Conservation (phyloP, 2,797 vertebrate genomes). For the Neosalanx taihuensis region DNA sequence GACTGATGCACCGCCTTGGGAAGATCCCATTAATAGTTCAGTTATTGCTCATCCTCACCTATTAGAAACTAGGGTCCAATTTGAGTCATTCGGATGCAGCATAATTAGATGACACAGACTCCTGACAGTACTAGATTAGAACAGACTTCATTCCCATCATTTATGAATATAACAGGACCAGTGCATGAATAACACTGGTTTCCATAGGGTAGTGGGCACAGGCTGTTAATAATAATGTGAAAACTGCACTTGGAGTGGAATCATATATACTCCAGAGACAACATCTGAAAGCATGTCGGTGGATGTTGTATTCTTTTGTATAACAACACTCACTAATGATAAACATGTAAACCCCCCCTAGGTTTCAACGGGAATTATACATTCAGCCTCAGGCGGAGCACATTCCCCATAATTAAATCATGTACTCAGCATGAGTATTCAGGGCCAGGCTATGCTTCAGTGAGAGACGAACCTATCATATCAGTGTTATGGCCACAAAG, state of each 20-base stretch:
- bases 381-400: conserved; percentile 16
- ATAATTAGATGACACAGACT: not conserved
- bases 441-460: conserved; percentile 12
- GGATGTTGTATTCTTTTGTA: not conserved
- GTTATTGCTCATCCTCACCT: conserved; percentile 12
- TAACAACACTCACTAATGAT: conserved; percentile 2
- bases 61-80: not conserved
- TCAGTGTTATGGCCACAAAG: conserved; percentile 34
- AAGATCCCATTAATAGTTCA: not conserved
- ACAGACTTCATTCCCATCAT: not conserved
- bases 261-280: not conserved
- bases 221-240: not conserved
- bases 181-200: not conserved
- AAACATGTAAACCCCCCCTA: not conserved
- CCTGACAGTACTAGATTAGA: not conserved
- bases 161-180: not conserved
- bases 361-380: not conserved
- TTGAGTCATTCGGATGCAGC: not conserved
- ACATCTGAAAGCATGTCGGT: not conserved
- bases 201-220: not conserved
- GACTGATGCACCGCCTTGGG: not conserved
- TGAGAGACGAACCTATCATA: conserved; percentile 29
- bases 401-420: conserved; percentile 9
- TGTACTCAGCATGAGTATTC: not conserved
- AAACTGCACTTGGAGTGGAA: not conserved